phyloP scores from a whole-genome alignment of 1,140 invertebrate species.

The Drosophila yakuba region DNA sequence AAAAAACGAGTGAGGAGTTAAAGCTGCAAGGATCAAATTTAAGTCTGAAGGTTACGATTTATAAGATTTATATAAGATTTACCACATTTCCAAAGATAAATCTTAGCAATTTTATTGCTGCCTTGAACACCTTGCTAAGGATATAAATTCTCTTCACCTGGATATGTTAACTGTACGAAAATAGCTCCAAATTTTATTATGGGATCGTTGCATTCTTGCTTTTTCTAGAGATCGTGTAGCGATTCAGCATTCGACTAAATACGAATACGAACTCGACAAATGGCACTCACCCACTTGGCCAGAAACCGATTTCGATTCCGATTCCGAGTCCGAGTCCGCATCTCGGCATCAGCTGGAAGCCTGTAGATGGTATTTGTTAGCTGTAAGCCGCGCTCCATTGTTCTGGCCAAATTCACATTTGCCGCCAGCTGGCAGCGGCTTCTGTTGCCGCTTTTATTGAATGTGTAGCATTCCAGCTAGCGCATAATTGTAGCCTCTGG shows the following conservation, averaged over 20 bases:
- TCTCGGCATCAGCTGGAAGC: slow-evolving; percentile 28
- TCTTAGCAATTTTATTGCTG: too few relatives aligned
- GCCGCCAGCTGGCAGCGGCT: slow-evolving; percentile 55
- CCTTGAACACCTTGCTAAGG: too few relatives aligned
- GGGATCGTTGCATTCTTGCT: background rate
- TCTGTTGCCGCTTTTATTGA: slow-evolving; percentile 56
- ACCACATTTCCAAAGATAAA: too few relatives aligned
- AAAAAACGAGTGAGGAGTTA: too few relatives aligned
- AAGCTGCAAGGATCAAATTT: too few relatives aligned
- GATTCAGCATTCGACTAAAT: slow-evolving; percentile 60
- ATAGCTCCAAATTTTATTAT: too few relatives aligned
- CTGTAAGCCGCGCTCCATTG: slow-evolving; percentile 47
- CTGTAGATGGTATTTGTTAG: background rate
- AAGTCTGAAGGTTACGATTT: too few relatives aligned
- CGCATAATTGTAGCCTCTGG: slow-evolving; percentile 70
- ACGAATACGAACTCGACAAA: slow-evolving; percentile 52
- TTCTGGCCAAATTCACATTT: slow-evolving; percentile 47
- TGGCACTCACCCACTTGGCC: slow-evolving; percentile 52
- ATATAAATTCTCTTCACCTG: background rate
- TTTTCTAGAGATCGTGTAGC: slow-evolving; percentile 58
- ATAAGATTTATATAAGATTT: too few relatives aligned
- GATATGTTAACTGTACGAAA: slow-evolving; percentile 7
- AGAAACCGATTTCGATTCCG: slow-evolving; percentile 21
- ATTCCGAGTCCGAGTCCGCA: slow-evolving; percentile 24
- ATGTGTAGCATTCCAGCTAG: slow-evolving; percentile 59